Percentiles rank a stretch among this genome's conserved stretches.
phyloP scores from a whole-genome alignment of 2,888 invertebrate species.

The Tinea semifulvella region DNA sequence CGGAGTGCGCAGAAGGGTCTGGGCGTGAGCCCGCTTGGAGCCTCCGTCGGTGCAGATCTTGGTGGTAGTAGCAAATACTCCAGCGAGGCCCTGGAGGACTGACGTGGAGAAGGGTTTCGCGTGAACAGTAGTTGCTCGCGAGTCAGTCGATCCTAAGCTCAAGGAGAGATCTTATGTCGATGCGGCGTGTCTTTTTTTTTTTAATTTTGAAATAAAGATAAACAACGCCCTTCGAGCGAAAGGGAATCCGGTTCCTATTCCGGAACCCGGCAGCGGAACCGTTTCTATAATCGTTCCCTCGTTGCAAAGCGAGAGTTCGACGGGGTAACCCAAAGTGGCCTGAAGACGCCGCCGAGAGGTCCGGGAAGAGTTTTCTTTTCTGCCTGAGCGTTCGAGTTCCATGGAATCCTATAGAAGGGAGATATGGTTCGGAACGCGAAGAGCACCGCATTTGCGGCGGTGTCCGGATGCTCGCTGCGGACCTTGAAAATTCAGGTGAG shows the following conservation, averaged over 20 bases:
- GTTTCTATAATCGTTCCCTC: slow-evolving; percentile 48
- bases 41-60: slow-evolving; percentile 69
- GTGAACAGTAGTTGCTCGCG: slow-evolving; percentile 63
- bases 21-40: slow-evolving; percentile 59
- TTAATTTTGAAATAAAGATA: slow-evolving; percentile 18
- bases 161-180: slow-evolving; percentile 56
- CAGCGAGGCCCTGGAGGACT: slow-evolving; percentile 69
- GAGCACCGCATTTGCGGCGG: slow-evolving; percentile 31
- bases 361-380: slow-evolving; percentile 52
- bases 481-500: slow-evolving; percentile 41
- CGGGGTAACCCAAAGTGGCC: slow-evolving; percentile 55
- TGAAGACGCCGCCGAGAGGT: slow-evolving; percentile 65
- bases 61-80: slow-evolving; percentile 78
- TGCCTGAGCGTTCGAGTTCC: slow-evolving; percentile 54
- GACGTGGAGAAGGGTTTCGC: slow-evolving; percentile 65
- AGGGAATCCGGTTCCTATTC: slow-evolving; percentile 67
- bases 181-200: slow-evolving; percentile 32
- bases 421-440: slow-evolving; percentile 55
- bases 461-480: slow-evolving; percentile 38
- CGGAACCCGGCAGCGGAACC: slow-evolving; percentile 68
- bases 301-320: slow-evolving; percentile 28
- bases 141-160: slow-evolving; percentile 68
- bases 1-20: slow-evolving; percentile 68
- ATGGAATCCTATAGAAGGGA: slow-evolving; percentile 58
- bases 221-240: slow-evolving; percentile 55